Evolutionary conservation across 2,797 vertebrate species (phyloP), one percentile per base, ranked within the genome.

Genomic region (Brachyalestes nurse): DNA sequence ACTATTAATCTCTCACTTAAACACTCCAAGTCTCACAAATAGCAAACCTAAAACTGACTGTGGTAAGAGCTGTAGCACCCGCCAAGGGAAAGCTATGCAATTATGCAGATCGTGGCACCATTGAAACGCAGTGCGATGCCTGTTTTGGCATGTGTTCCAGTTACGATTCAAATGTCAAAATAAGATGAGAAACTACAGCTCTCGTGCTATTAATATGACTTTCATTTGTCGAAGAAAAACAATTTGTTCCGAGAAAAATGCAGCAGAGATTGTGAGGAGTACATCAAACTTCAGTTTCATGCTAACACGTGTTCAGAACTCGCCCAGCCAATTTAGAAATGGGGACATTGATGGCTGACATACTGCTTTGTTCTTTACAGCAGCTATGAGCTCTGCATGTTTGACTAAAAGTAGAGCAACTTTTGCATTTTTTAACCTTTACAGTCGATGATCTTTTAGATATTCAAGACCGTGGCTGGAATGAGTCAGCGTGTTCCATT

Each of bases 401-500:
- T 62, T 2, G 45, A 28, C 69, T 25, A 65, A 66, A 81, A 70
- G 71, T 51, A 78, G 55, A 69, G 51, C 72, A 75, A 83, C 61
- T 65, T 60, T 5, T 75, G 77, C 40, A 45, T 72, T 76, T 70
- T 80, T 47, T 83, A 80, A 83, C 78, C 78, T 83, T 83, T 80
- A 66, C 69, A 61, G 67, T 72, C 25, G 67, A 61, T 58, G 21
- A 61, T 71, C 72, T 80, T 75, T 78, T 67, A 45, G 65, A 75
- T 85, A 80, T 81, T 85, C 67, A 21, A 78, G 67, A 45, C 57
- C 61, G 66, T 70, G 61, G 73, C 72, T 38, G 60, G 62, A 86
- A 70, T 82, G 69, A 79, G 73, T 82, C 85, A 80, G 65, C 69
- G 38, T 58, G 61, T 66, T 75, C 72, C 79, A 82, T 82, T 84